A percentile compares a stretch with the other conserved stretches of the same genome.
These are phyloP conservation scores for Petrocephalus zakoni DNA, from an alignment of 2,113 vertebrate genomes.

Conservation along the genomic window DNA sequence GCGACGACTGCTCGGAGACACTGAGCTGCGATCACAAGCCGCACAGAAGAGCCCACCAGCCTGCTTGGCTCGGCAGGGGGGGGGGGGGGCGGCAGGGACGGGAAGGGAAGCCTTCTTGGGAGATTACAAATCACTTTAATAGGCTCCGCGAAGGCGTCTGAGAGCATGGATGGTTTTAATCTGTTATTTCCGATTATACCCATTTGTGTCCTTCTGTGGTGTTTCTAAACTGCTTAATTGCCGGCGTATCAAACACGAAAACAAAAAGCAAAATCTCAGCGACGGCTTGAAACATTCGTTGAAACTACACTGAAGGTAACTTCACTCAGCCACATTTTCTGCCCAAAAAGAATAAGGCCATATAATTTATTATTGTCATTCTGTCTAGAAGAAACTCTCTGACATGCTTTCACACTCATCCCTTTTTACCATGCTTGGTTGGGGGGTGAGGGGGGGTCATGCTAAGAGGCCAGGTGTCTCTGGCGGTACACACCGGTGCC, in stretches of 20 bases:
- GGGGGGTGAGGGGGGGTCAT: too few relatives aligned
- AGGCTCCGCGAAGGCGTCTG: background rate
- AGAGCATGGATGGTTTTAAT: slow-evolving; percentile 8
- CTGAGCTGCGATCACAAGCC: background rate
- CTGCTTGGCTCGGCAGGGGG: background rate
- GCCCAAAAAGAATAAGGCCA: background rate
- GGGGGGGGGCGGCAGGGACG: slow-evolving; percentile 19
- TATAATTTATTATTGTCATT: background rate
- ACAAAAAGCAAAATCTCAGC: slow-evolving; percentile 2
- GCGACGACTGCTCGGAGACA: background rate
- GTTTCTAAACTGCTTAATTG: slow-evolving; percentile 19
- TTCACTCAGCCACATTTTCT: background rate
- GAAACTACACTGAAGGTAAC: background rate
- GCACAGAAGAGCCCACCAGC: background rate
- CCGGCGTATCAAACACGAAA: slow-evolving; percentile 18
- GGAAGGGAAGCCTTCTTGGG: slow-evolving; percentile 19
- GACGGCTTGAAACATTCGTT: slow-evolving; percentile 16
- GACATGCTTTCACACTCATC: background rate
- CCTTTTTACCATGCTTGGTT: too few relatives aligned
- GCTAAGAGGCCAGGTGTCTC: background rate
- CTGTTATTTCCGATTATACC: slow-evolving; percentile 14
- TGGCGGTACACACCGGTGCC: background rate
- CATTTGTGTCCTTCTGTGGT: slow-evolving; percentile 11
- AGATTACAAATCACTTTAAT: slow-evolving; percentile 20
- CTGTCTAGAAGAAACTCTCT: background rate